Percentiles rank a stretch among this genome's conserved stretches.
Evolutionary conservation across 2,797 vertebrate species (phyloP).

Genomic region (Hippoglossus hippoglossus): DNA sequence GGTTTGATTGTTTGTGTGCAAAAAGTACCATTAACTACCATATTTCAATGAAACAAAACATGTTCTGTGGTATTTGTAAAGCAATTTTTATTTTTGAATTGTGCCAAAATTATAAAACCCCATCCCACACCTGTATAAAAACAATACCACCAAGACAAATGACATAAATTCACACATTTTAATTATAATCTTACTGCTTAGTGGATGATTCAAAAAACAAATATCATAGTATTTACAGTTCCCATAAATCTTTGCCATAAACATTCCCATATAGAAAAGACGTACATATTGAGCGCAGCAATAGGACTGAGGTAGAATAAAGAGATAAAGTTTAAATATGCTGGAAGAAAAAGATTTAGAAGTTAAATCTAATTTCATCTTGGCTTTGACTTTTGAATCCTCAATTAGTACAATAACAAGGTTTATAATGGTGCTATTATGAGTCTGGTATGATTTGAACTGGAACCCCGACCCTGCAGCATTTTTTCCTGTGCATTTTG

Average conservation of each 20-base stretch:
- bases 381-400: constrained; percentile 2
- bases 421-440: background rate
- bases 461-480: too few relatives aligned
- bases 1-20: too few relatives aligned
- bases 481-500: too few relatives aligned
- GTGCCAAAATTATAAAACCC: constrained; percentile 76
- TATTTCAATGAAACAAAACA: constrained; percentile 14
- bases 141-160: constrained; percentile 55
- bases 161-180: constrained; percentile 62
- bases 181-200: constrained; percentile 57
- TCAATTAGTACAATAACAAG: background rate
- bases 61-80: constrained; percentile 37
- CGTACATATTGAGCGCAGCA: constrained; percentile 62
- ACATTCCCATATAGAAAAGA: constrained; percentile 46
- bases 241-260: constrained; percentile 64
- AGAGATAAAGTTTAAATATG: constrained; percentile 46
- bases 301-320: constrained; percentile 85
- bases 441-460: too few relatives aligned
- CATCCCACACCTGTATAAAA: constrained; percentile 67
- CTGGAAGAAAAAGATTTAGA: constrained; percentile 17
- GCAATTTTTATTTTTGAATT: constrained; percentile 77
- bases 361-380: background rate
- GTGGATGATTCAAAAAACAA: constrained; percentile 53
- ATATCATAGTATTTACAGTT: constrained; percentile 81
- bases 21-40: too few relatives aligned